These are phyloP conservation scores for Luffia ferchaultella DNA, from an alignment of 2,888 invertebrate genomes.

Conservation along the genomic window DNA sequence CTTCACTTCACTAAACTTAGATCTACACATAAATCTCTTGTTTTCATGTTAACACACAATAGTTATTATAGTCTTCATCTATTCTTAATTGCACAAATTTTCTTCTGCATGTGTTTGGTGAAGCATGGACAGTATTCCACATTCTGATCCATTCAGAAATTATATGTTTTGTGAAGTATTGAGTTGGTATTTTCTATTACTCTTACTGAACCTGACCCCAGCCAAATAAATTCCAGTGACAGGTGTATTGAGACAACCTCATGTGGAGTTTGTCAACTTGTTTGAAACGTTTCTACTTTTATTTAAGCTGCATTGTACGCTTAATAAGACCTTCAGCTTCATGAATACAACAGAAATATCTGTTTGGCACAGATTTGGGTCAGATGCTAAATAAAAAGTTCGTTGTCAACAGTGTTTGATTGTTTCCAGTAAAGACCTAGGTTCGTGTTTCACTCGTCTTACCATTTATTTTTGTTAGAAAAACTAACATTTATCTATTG, in stretches of 20 bases:
- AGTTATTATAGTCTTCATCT: background rate
- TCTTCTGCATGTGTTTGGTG: too few species aligned
- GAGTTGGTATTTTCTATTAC: background rate
- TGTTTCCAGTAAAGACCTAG: background rate
- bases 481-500: too few species aligned
- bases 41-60: conserved; percentile 25
- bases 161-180: background rate
- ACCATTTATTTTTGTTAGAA: too few species aligned
- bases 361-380: background rate
- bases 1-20: conserved; percentile 29
- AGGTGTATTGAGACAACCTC: background rate
- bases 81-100: background rate
- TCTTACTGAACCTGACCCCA: background rate
- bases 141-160: background rate
- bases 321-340: background rate
- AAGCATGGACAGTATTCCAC: background rate
- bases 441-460: too few species aligned
- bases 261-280: too few species aligned
- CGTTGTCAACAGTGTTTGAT: background rate
- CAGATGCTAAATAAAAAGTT: background rate
- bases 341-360: background rate
- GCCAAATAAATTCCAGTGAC: background rate
- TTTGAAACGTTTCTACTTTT: too few species aligned
- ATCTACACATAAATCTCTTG: conserved; percentile 26
- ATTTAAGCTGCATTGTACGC: too few species aligned